Base-by-base conservation (phyloP, 2,113 vertebrate genomes). In the Otolemur garnettii region DNA sequence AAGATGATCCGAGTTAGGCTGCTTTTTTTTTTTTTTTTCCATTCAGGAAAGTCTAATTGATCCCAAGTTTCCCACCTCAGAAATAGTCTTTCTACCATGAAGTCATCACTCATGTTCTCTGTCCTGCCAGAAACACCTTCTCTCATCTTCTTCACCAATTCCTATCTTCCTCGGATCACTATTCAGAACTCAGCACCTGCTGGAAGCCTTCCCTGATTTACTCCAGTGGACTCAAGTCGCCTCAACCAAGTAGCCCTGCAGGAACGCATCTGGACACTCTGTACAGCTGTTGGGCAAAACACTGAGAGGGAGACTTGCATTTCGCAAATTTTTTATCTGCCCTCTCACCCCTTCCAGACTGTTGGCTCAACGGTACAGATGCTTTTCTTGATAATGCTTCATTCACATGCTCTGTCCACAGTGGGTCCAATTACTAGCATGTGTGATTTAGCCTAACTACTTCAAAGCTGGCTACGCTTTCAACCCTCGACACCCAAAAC, bases 291-390 rank as follows among this genome's bases (percentile, higher is more conserved):
- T 81, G 22, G 42, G 5, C 4, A 75, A 82, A 96, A 90, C 11
- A 50, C 38, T 74, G 11, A 33, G 21, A 95, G 8, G 26, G 87
- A 96, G n/a, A 62, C 45, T 86, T 87, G 1, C 12, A 66, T 66
- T 93, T 94, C 26, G 84, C 17, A 45, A 66, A 68, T 60, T 96
- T 93, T 94, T 92, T 18, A 90, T 85, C 68, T 85, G 11, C 10
- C 5, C 15, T 77, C 93, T 94, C 50, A 11, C 53, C 15, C 4
- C 17, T 81, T 91, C 38, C 2, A 84, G 18, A 38, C n/a, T 89
- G 68, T 84, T 96, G 53, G 30, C 17, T 91, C 60, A 82, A 69
- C 24, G 91, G 26, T 75, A 38, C 26, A 74, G 21, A 42, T 50
- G 6, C 42, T 87, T 91, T 79, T 95, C 33, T 74, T 88, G 24